Percentiles rank a stretch among this genome's conserved stretches.
Evolutionary conservation across 1,140 invertebrate species (phyloP).

Genomic region (Sitophilus oryzae): DNA sequence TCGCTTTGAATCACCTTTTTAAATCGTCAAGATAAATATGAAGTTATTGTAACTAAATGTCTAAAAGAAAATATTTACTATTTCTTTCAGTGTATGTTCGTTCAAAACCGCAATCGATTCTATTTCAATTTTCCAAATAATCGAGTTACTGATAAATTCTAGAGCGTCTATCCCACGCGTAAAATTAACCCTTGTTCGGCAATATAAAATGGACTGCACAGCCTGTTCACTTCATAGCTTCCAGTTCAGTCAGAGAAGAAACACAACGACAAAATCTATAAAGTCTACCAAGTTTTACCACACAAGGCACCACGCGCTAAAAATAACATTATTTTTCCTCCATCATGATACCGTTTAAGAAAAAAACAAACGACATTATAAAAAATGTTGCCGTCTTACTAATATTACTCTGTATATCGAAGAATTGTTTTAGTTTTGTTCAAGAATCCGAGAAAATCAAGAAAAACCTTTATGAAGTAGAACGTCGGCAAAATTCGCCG

Average conservation of each 20-base stretch:
- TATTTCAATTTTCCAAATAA: constrained; percentile 18
- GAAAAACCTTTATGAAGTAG: neutral
- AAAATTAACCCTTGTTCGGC: constrained; percentile 4
- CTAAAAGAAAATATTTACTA: neutral
- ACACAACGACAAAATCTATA: constrained; percentile 7
- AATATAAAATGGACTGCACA: neutral
- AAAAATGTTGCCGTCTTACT: constrained; percentile 11
- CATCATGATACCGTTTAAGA: constrained; percentile 22
- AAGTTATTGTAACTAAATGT: neutral
- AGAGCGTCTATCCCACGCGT: constrained; percentile 1
- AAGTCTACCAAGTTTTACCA: constrained; percentile 16
- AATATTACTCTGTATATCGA: constrained; percentile 12
- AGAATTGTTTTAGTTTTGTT: constrained; percentile 4
- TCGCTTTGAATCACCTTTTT: too few species aligned
- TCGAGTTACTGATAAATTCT: constrained; percentile 13
- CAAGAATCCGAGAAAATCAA: constrained; percentile 1
- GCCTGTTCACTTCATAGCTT: neutral
- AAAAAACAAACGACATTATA: constrained; percentile 1
- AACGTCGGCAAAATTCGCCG: neutral
- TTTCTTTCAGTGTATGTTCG: constrained; percentile 4
- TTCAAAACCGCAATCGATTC: neutral
- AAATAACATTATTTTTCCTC: constrained; percentile 4
- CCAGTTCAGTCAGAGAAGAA: neutral
- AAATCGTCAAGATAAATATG: neutral
- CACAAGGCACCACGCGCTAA: constrained; percentile 16